Conservation (phyloP, 2,888 invertebrate species). For the Unio pictorum region DNA sequence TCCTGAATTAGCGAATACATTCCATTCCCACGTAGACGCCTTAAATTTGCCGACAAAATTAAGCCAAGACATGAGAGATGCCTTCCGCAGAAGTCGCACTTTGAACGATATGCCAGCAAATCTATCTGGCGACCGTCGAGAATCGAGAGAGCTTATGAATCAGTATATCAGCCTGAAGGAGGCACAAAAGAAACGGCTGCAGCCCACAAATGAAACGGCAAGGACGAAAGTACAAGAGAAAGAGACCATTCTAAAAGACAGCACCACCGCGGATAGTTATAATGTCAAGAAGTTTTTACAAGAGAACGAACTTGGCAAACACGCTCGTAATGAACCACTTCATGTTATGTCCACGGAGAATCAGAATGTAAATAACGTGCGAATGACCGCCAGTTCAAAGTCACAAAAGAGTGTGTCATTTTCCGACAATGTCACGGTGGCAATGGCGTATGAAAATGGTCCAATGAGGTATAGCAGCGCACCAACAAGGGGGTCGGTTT, state of each 20-base stretch:
- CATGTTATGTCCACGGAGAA: constrained; percentile 64
- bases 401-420: constrained; percentile 56
- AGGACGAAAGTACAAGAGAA: constrained; percentile 59
- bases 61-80: constrained; percentile 56
- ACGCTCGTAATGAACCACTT: constrained; percentile 60
- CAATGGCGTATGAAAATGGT: constrained; percentile 49
- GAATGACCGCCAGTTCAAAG: constrained; percentile 31
- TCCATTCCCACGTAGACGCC: constrained; percentile 59
- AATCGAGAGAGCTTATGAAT: constrained; percentile 35
- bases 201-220: constrained; percentile 50
- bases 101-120: constrained; percentile 41
- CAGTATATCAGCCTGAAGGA: constrained; percentile 42
- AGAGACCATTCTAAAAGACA: constrained; percentile 50
- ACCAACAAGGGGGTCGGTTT: constrained; percentile 32
- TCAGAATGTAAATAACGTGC: constrained; percentile 53
- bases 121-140: constrained; percentile 50
- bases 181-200: constrained; percentile 54
- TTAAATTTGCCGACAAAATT: constrained; percentile 51
- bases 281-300: constrained; percentile 68
- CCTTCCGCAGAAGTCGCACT: constrained; percentile 50
- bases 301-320: constrained; percentile 54
- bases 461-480: constrained; percentile 44
- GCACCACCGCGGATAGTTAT: constrained; percentile 60
- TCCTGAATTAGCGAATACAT: constrained; percentile 55
- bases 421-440: constrained; percentile 55